Evolutionary conservation across 1,140 invertebrate species (phyloP), one percentile per base, ranked within the genome.

Genomic region (Apis mellifera): DNA sequence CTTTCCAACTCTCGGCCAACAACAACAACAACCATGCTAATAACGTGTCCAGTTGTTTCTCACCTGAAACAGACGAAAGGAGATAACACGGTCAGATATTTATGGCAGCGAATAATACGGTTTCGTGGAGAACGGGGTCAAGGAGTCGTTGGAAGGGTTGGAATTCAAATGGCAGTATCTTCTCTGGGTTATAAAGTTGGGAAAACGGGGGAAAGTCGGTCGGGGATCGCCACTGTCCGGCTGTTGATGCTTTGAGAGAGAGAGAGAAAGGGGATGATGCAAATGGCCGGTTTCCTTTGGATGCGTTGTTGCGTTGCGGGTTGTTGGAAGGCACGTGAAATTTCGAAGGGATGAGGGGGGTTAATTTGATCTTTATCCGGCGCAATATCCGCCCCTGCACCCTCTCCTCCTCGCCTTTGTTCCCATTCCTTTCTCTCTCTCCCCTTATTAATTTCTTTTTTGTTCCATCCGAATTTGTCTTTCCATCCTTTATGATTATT

Each of bases 311-410:
- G 32, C 15, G n/a, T 42, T 42, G 32, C n/a, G n/a, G n/a, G n/a
- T n/a, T n/a, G n/a, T n/a, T 64, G 15, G 59, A 68, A 73, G 69
- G 26, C 50, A 19, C 59, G 60, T 15, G n/a, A 81, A 68, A 76
- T 87, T 90, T 80, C 90, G 89, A 91, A 82, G 86, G 71, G 70
- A 90, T 85, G 90, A 82, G 84, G 85, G 84, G 85, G 89, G 90
- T 91, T 93, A 93, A 93, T 93, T 93, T 93, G 91, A 93, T 92
- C 93, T 92, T 92, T 93, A 93, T 93, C 92, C 90, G 73, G 78
- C 82, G 84, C 88, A 90, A 91, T 92, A 91, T 89, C 87, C 89
- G 84, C 64, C 57, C 23, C 60, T 42, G 52, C 62, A 50, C 52
- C 66, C 55, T 78, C n/a, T 57, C 64, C 50, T n/a, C 74, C 72